Base-by-base conservation (phyloP, 2,888 invertebrate genomes). In the Drosophila phalerata region DNA sequence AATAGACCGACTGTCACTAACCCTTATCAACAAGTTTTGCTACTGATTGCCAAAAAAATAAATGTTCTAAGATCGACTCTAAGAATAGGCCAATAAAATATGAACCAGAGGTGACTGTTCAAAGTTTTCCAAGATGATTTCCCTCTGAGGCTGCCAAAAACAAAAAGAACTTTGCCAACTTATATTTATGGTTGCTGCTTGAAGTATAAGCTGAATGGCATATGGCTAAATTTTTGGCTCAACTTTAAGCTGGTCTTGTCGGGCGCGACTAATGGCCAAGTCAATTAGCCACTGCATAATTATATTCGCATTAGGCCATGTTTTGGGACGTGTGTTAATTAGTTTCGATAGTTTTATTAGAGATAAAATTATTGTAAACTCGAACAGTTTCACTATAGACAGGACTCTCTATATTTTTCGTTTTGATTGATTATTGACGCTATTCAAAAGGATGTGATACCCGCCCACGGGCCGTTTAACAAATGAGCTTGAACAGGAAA, bases 351-450 rank as follows among this genome's bases (percentile, higher is more conserved):
- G 60, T 57, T 56, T 74, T 42, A 32, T 22, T 63, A 37, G 10
- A 2, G 30, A 22, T 32, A 25, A 53, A 74, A 61, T 52, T 48
- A 43, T 61, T 38, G 22, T 25, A 43, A 57, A 74, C 0, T 9
- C 6, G 30, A 30, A 10, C 30, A 30, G 6, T 30, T 9, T 10
- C 3, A 30, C 8, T 30, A 2, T 30, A 30, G 11, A 17, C 13
- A 11, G 32, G 3, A 28, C 15, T 30, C 30, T 8, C 2, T 34
- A 43, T 22, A 43, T 15, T 28, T 43, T 51, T 42, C 5, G 9
- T 6, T 82, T 85, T 88, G 88, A 88, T 84, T 84, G 83, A 84
- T 84, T 88, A 88, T 79, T 64, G 85, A 67, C 48, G 19, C 52
- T 52, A 63, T 69, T 53, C 55, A 58, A 48, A 61, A 43, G 69